These are phyloP conservation scores for Cephus spinipes DNA, from an alignment of 2,888 invertebrate species.

Conservation along the genomic window DNA sequence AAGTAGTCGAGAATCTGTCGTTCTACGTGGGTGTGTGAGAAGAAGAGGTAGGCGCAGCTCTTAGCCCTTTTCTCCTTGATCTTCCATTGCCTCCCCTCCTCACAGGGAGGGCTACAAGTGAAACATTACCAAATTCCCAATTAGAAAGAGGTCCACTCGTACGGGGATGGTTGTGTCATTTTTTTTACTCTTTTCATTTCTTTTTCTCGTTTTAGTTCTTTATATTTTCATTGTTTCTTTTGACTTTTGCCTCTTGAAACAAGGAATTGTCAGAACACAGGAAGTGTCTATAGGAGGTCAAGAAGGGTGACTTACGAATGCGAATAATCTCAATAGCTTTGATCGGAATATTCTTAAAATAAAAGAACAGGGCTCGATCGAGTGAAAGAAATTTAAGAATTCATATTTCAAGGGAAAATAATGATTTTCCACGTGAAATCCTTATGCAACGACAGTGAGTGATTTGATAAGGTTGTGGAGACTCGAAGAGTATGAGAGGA, in stretches of 20 bases:
- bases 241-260: constrained; percentile 4
- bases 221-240: constrained; percentile 16
- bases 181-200: constrained; percentile 20
- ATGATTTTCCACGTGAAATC: not conserved
- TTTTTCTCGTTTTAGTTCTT: constrained; percentile 17
- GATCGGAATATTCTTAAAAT: not conserved
- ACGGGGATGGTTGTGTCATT: constrained; percentile 36
- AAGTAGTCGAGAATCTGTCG: not conserved
- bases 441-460: not conserved
- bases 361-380: not conserved
- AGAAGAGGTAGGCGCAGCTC: constrained; percentile 6
- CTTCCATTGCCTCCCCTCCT: constrained; percentile 60
- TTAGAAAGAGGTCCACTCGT: constrained; percentile 54
- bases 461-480: not conserved
- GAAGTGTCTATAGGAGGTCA: not conserved
- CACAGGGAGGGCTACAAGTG: constrained; percentile 67
- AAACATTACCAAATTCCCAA: constrained; percentile 66
- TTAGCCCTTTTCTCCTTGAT: constrained; percentile 23
- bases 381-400: not conserved
- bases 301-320: not conserved
- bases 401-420: not conserved
- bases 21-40: constrained; percentile 10
- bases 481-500: not conserved
- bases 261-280: not conserved
- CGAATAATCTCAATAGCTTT: not conserved